phyloP scores from a whole-genome alignment of 1,140 invertebrate species.

The Trinorchestia longiramus region DNA sequence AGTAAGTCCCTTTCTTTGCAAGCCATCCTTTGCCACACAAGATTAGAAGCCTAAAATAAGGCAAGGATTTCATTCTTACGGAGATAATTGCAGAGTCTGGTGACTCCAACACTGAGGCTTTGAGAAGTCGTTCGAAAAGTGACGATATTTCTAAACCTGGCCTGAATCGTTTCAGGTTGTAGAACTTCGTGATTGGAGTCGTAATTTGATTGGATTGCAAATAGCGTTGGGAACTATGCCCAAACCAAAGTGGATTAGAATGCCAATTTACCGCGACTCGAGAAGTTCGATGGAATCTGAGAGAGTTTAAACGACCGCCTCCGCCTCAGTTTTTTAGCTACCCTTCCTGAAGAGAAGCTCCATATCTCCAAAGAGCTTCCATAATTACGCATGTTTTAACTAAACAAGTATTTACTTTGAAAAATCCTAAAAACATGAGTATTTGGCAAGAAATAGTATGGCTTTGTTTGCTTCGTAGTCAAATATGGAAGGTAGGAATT shows the following conservation, averaged over 20 bases:
- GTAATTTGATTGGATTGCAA: constrained; percentile 35
- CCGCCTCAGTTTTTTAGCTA: background rate
- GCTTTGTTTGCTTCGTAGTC: background rate
- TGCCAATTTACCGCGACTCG: constrained; percentile 18
- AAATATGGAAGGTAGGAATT: background rate
- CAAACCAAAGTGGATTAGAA: constrained; percentile 23
- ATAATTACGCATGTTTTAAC: background rate
- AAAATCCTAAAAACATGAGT: background rate
- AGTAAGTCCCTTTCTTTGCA: background rate
- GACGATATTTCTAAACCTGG: background rate
- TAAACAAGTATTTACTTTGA: background rate
- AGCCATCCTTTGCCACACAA: background rate
- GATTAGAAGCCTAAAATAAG: background rate
- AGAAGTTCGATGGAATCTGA: constrained; percentile 18
- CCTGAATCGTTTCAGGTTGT: background rate
- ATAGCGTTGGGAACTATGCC: constrained; percentile 37
- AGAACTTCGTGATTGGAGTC: constrained; percentile 34
- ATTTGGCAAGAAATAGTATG: background rate
- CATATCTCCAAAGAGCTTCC: background rate
- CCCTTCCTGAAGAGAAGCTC: background rate
- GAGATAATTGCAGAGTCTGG: background rate
- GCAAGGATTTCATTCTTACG: background rate
- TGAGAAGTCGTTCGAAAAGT: background rate
- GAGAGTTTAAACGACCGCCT: constrained; percentile 3
- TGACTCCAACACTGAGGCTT: background rate